Percentiles rank a stretch among this genome's conserved stretches.
Evolutionary conservation across 2,113 vertebrate species (phyloP).

Genomic region (Lampris incognitus): DNA sequence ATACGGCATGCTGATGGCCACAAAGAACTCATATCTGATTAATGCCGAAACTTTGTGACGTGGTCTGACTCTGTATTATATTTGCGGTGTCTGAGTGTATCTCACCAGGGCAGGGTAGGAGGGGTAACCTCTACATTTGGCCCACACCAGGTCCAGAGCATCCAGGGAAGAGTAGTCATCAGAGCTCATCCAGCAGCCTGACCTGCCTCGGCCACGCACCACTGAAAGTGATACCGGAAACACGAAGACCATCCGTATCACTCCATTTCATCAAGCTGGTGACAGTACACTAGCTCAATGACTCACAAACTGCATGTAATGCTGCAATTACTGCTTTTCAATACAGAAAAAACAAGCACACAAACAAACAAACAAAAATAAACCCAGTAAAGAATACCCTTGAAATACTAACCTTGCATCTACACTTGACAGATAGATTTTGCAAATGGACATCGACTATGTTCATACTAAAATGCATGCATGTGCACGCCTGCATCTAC

Average conservation of each 20-base stretch:
- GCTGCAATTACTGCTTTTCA: not conserved
- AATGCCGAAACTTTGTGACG: not conserved
- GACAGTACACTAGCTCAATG: too few relatives aligned
- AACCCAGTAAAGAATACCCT: too few relatives aligned
- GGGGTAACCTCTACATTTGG: constrained; percentile 97
- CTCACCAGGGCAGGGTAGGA: constrained; percentile 97
- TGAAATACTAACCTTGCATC: too few relatives aligned
- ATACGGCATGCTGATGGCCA: not conserved
- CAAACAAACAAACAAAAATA: too few relatives aligned
- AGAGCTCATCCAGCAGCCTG: constrained; percentile 92
- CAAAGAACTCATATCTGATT: not conserved
- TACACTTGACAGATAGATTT: too few relatives aligned
- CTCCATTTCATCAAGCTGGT: not conserved
- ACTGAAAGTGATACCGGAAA: constrained; percentile 78
- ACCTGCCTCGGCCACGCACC: constrained; percentile 89
- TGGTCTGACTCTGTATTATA: not conserved
- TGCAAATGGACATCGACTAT: too few relatives aligned
- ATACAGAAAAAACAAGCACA: not conserved
- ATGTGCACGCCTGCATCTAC: constrained; percentile 53
- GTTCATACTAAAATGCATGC: not conserved
- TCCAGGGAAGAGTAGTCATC: constrained; percentile 95
- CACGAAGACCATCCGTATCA: constrained; percentile 15
- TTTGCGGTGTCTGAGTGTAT: not conserved
- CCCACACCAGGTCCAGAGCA: constrained; percentile 97
- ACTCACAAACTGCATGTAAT: not conserved